A percentile compares a stretch with the other conserved stretches of the same genome.
Conservation (phyloP, 2,113 vertebrate species). For the Hyperopisus bebe region DNA sequence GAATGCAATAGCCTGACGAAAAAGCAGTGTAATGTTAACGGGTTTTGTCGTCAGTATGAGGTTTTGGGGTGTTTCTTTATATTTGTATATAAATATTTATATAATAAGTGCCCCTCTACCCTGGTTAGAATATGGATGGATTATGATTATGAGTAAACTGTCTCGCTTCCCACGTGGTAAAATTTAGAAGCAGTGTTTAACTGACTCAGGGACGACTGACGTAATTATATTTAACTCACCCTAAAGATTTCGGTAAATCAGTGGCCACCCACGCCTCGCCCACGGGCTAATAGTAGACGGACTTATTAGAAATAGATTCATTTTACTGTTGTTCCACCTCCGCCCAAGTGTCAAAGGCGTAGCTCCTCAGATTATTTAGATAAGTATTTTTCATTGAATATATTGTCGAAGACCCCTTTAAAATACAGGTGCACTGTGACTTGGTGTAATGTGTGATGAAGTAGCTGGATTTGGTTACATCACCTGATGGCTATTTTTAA, state of each 20-base stretch:
- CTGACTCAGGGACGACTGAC: not conserved
- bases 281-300: not conserved
- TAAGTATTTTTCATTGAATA: not conserved
- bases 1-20: not conserved
- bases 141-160: too few species aligned
- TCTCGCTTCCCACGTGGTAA: not conserved
- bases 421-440: not conserved
- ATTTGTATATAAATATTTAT: too few species aligned
- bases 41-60: not conserved
- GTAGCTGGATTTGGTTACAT: not conserved
- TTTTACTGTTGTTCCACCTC: not conserved
- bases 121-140: not conserved
- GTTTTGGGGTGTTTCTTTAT: not conserved
- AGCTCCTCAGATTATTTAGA: not conserved
- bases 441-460: not conserved
- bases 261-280: not conserved
- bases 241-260: not conserved
- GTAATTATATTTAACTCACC: not conserved
- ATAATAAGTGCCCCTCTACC: not conserved
- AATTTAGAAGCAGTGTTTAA: not conserved
- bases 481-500: not conserved
- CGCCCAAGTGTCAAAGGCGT: not conserved
- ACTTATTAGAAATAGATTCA: not conserved
- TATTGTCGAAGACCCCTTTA: not conserved
- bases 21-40: not conserved